Conservation (phyloP, 2,113 vertebrate genomes). For the Peucedramus taeniatus region DNA sequence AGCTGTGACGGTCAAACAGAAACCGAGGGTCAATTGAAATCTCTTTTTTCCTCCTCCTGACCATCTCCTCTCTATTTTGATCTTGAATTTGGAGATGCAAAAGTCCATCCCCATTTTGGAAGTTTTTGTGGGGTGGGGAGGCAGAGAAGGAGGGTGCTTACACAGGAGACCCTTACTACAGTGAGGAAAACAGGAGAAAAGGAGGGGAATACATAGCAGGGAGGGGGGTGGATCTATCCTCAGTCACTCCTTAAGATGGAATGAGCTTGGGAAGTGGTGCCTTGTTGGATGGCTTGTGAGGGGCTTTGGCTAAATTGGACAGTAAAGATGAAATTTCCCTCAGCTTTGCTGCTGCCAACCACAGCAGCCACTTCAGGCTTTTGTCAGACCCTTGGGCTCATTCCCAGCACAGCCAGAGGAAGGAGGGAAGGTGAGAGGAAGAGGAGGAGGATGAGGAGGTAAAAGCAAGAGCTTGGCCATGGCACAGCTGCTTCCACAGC, state of each 20-base stretch:
- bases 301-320: background rate
- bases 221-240: background rate
- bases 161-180: background rate
- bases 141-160: background rate
- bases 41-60: background rate
- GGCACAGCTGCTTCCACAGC: background rate
- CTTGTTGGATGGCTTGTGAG: background rate
- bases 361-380: background rate
- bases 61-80: background rate
- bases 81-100: background rate
- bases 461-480: background rate
- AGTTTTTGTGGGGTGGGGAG: background rate
- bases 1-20: conserved; percentile 56
- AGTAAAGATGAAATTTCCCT: background rate
- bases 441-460: background rate
- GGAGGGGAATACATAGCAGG: background rate
- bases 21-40: background rate
- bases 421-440: background rate
- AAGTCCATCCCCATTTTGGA: background rate
- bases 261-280: background rate
- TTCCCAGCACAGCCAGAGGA: background rate
- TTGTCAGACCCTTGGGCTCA: background rate
- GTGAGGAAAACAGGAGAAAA: background rate
- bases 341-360: background rate
- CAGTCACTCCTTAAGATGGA: background rate